Conservation (phyloP, 2,888 invertebrate genomes). For the Leptodirus hochenwartii region DNA sequence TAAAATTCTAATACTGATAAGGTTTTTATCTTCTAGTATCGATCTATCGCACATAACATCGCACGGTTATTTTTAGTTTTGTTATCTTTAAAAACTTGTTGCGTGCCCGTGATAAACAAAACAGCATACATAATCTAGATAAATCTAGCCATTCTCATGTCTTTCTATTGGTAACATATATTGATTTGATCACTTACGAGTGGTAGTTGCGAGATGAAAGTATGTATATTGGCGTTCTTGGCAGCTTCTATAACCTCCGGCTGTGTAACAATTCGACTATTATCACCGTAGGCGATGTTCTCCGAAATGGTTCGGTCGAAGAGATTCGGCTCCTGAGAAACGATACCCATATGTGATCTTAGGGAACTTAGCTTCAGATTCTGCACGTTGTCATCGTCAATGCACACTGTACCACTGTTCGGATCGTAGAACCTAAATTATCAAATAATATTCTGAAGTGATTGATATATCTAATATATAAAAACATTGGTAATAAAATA, state of each 20-base stretch:
- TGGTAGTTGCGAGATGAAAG: constrained; percentile 60
- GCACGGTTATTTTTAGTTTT: no score
- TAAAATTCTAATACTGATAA: not conserved
- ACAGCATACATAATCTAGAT: no score
- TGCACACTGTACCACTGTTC: constrained; percentile 35
- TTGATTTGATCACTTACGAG: constrained; percentile 45
- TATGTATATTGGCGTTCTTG: constrained; percentile 73
- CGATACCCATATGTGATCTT: constrained; percentile 65
- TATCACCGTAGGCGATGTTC: constrained; percentile 88
- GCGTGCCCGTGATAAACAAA: no score
- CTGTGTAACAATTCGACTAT: constrained; percentile 40
- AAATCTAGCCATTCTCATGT: no score
- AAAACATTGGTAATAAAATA: no score
- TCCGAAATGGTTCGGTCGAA: constrained; percentile 78
- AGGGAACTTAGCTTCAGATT: constrained; percentile 22
- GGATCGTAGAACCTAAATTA: constrained; percentile 82
- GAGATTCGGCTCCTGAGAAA: constrained; percentile 82
- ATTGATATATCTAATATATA: no score
- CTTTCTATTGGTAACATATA: no score
- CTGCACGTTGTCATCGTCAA: constrained; percentile 19
- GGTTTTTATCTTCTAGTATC: no score
- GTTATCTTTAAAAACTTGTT: not conserved
- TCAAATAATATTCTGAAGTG: no score
- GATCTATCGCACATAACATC: no score
- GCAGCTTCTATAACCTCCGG: constrained; percentile 64